Base-by-base conservation (phyloP, 2,113 vertebrate species). In the Megalops atlanticus region DNA sequence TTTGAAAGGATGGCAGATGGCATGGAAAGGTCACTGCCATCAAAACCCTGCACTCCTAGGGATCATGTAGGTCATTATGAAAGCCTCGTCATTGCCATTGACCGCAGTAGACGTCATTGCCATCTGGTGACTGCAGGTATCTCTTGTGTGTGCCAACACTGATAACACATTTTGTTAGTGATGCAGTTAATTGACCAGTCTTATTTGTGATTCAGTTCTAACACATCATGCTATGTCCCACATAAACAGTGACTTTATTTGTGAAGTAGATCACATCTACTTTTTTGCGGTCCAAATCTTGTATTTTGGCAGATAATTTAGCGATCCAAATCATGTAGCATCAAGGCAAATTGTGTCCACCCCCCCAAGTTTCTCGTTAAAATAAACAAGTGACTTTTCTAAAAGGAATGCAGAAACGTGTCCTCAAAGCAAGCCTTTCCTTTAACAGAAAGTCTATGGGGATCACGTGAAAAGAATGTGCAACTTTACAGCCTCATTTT, bases 401-500 rank as follows among this genome's bases (percentile, higher is more conserved):
- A 1, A 31, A n/a, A 64, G n/a, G 7, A 2, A 10, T 64, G 58
- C 21, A 64, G 58, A 64, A 64, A 27, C 24, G 58, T 64, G n/a
- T 64, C 58, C 58, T 0, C 58, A 15, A 8, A 27, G 31, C 58
- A 11, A n/a, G 58, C 58, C n/a, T 64, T n/a, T 64, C 18, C 58
- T 64, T 64, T 10, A 31, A 64, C 58, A 64, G 3, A 31, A 31
- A 31, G 21, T 87, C 81, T 82, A 82, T 87, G 79, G 79, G 83
- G 82, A 83, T 81, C 49, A 80, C 83, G 80, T 81, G 85, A 85
- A 74, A 85, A 87, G 88, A 90, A 90, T 89, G 80, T 92, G 92
- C 74, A 85, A 89, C 88, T 93, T 94, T 93, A 94, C 84, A 69
- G 92, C 86, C 92, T 90, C 90, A 91, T 92, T 93, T 92, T 93